A percentile compares a stretch with the other conserved stretches of the same genome.
Evolutionary conservation across 2,888 invertebrate species (phyloP).

Genomic region (Cantharis nigra): DNA sequence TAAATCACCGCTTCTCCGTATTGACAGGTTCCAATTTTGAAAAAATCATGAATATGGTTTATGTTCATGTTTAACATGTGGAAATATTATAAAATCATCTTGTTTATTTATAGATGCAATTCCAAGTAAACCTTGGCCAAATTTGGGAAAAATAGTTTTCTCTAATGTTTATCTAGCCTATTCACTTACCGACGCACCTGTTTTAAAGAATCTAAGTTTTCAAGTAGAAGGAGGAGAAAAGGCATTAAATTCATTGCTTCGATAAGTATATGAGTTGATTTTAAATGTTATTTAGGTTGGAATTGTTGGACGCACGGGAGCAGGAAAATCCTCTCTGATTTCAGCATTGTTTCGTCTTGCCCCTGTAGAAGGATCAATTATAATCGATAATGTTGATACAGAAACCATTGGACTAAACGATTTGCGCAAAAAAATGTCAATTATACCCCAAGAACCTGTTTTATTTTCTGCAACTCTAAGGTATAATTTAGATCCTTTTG

Average conservation of each 20-base stretch:
- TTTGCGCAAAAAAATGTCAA: constrained; percentile 79
- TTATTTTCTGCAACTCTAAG: constrained; percentile 77
- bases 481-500: constrained; percentile 83
- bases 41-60: no score
- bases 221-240: constrained; percentile 67
- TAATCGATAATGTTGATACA: constrained; percentile 75
- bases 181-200: constrained; percentile 63
- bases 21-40: no score
- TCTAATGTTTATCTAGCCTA: constrained; percentile 68
- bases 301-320: constrained; percentile 85
- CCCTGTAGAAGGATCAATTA: constrained; percentile 75
- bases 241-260: constrained; percentile 50
- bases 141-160: constrained; percentile 63
- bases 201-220: constrained; percentile 70
- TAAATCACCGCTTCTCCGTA: no score
- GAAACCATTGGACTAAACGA: constrained; percentile 75
- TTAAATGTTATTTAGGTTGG: constrained; percentile 63
- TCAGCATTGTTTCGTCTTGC: constrained; percentile 82
- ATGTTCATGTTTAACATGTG: no score
- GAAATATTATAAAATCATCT: background rate
- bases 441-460: constrained; percentile 59
- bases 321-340: constrained; percentile 82
- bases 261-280: background rate
- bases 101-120: background rate
- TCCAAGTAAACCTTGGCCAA: constrained; percentile 57